These are phyloP conservation scores for Remorina albescens DNA, from an alignment of 2,797 vertebrate genomes.

Conservation along the genomic window DNA sequence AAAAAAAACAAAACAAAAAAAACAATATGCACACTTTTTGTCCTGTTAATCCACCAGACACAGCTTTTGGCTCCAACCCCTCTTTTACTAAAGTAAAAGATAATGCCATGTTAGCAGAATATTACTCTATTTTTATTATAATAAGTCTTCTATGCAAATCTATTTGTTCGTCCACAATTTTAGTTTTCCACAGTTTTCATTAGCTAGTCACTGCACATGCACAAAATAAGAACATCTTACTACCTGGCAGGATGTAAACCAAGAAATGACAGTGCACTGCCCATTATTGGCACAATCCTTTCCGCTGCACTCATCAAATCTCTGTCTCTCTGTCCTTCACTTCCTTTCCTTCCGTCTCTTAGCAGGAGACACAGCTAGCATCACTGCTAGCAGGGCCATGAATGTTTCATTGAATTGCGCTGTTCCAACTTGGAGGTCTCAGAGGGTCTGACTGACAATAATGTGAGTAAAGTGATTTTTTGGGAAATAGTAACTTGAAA, in stretches of 20 bases:
- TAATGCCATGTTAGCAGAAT: conserved; percentile 3
- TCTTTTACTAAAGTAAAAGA: not conserved
- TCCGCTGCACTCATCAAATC: not conserved
- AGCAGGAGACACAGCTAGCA: not conserved
- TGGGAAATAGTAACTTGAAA: too few species aligned
- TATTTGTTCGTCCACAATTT: not conserved
- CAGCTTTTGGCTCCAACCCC: not conserved
- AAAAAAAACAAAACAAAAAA: not conserved
- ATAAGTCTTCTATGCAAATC: not conserved
- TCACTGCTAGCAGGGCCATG: not conserved
- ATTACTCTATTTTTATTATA: not conserved
- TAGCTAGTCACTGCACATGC: not conserved
- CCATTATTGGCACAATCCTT: too few species aligned
- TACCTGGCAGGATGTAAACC: too few species aligned
- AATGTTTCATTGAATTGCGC: not conserved
- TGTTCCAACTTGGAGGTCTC: not conserved
- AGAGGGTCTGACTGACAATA: not conserved
- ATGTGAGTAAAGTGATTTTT: not conserved
- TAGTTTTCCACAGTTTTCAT: not conserved
- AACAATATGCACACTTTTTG: not conserved
- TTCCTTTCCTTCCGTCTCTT: not conserved
- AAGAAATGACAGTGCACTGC: too few species aligned
- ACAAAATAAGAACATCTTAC: too few species aligned
- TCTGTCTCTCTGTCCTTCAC: not conserved
- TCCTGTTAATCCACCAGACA: not conserved